Evolutionary conservation across 2,888 invertebrate species (phyloP).

Genomic region (Leptogaster cylindrica): DNA sequence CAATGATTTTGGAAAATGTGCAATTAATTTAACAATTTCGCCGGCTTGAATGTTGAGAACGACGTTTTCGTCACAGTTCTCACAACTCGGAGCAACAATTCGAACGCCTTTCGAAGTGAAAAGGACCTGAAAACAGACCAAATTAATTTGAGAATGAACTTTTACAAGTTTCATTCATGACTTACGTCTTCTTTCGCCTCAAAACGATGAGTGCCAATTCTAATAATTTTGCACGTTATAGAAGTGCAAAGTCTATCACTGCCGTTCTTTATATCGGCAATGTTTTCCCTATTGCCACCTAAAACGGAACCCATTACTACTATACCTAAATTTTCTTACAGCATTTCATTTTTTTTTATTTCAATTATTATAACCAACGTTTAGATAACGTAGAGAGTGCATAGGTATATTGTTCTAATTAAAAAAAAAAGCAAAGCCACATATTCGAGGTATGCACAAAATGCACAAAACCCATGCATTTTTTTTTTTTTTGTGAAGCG

Average conservation of each 20-base stretch:
- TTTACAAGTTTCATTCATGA: background rate
- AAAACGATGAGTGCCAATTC: constrained; percentile 85
- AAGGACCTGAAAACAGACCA: constrained; percentile 66
- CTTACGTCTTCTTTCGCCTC: constrained; percentile 75
- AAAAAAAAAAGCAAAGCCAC: no score
- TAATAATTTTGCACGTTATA: constrained; percentile 75
- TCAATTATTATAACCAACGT: no score
- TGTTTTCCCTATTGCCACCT: no score
- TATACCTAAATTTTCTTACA: no score
- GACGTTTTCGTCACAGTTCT: constrained; percentile 65
- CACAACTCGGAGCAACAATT: constrained; percentile 68
- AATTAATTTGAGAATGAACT: no score
- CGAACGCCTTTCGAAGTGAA: constrained; percentile 68
- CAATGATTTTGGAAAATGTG: constrained; percentile 76
- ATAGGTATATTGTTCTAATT: no score
- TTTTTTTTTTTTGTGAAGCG: no score
- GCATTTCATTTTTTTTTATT: no score
- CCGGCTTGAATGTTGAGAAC: constrained; percentile 72
- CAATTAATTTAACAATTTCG: constrained; percentile 77
- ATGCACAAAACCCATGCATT: no score
- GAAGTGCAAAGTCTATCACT: constrained; percentile 64
- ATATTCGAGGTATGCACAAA: no score
- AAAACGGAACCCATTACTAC: no score
- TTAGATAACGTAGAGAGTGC: no score
- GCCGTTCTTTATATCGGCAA: constrained; percentile 62